Base-by-base conservation (phyloP, 2,113 vertebrate species). In the Triplophysa dalaica region DNA sequence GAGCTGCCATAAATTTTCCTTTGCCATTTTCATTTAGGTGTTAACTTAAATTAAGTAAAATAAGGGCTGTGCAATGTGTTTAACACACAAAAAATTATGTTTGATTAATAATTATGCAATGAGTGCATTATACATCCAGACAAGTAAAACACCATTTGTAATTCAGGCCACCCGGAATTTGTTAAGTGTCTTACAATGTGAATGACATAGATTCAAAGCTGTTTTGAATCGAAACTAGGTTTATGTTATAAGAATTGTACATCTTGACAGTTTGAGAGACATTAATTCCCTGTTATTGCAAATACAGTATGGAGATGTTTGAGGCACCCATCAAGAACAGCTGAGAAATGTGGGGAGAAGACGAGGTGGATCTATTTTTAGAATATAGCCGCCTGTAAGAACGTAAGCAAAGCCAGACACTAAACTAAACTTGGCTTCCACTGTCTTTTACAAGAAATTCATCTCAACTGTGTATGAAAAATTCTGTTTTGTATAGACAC, bases 331-430 rank as follows among this genome's bases (percentile, higher is more conserved):
- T 79, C 33, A 24, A 61, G 75, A 83, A 85, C 85, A 84, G 86
- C 88, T 85, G 78, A 56, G 70, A 84, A 79, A 74, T 65, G 68
- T 78, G 70, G 81, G 87, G 82, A 85, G 78, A 80, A 86, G 87
- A 89, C 77, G 86, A 88, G 82, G 83, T 69, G 83, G 85, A 86
- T 77, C 91, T 94, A 94, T 93, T 91, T 24, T 93, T 91, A 90
- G 90, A 91, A 73, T 54, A 65, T 80, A 85, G 82, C 88, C 82
- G 84, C 81, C 54, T 33, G 68, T 58, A 63, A 86, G 89, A 93
- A 87, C 90, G 87, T 90, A 92, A 92, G 91, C 88, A 91, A 79
- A 70, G 19, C 58, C 82, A 61, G 83, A 86, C 89, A 86, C 88
- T 85, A 80, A 87, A 87, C 85, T 85, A 88, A 87, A 91, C 83